Evolutionary conservation across 2,113 vertebrate species (phyloP), one percentile per base, ranked within the genome.

Genomic region (Hippocampus guttulatus): DNA sequence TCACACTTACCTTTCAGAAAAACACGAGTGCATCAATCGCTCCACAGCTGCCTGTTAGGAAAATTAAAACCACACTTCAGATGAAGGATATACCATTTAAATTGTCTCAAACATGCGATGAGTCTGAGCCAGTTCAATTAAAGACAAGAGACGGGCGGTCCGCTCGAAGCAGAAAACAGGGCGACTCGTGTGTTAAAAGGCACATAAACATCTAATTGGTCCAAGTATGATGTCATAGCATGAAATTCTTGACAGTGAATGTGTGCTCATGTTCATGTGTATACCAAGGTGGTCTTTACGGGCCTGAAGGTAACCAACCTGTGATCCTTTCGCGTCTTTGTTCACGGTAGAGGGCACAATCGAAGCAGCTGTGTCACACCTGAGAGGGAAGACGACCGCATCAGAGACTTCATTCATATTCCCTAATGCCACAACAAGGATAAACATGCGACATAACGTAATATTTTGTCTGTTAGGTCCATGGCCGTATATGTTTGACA

Each of bases 231-330:
- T 55, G 52, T 70, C n/a, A 30, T 67, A 23, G 12, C 2, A 1
- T 68, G 38, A 47, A 78, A 71, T n/a, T 45, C 30, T 45, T 38
- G 14, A 63, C 47, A 8, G 43, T 8, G 30, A 68, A 68, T 57
- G 77, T 20, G 6, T 67, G 20, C 61, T 61, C 64, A 67, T 69
- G 67, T 67, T 71, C 55, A 64, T 62, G 23, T 60, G 33, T 45
- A 23, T 63, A 33, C 33, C 40, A 63, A 80, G 67, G 47, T 71
- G 64, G 68, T 77, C 74, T 80, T 69, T 57, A 70, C 69, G 64
- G 70, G 49, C 8, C 57, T 25, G 41, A 64, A 80, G 84, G 85
- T 85, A 82, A 61, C 83, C 40, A 21, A 71, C 47, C n/a, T 78
- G 43, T 6, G 21, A 75, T 74, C 63, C 75, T 72, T 1, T 7